Evolutionary conservation across 2,113 vertebrate species (phyloP).

Genomic region (Cyanistes caeruleus): DNA sequence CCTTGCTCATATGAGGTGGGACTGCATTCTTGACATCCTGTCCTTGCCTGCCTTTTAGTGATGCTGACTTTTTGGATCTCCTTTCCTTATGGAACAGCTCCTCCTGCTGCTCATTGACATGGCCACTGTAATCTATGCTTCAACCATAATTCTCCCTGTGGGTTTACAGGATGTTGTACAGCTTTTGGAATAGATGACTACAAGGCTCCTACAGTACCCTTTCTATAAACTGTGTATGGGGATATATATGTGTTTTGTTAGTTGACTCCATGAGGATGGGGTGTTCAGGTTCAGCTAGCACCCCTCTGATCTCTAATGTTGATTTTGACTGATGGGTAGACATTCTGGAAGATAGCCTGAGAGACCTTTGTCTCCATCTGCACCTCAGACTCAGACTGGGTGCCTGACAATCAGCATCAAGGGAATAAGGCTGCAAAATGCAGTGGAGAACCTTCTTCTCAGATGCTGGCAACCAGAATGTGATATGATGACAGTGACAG

Average conservation of each 20-base stretch:
- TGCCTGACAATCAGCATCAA: rapidly evolving
- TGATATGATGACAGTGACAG: not conserved
- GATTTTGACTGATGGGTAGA: not conserved
- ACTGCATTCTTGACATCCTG: not conserved
- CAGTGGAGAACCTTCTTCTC: not conserved
- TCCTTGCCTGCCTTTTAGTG: not conserved
- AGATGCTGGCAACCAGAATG: not conserved
- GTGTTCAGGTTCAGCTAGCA: not conserved
- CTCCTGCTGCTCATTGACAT: not conserved
- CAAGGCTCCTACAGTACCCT: not conserved
- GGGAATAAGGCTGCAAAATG: not conserved
- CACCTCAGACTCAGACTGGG: not conserved
- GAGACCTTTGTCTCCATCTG: not conserved
- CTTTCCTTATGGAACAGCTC: not conserved
- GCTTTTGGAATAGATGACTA: not conserved
- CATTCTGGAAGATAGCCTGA: not conserved
- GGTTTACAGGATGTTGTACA: not conserved
- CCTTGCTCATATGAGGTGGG: not conserved
- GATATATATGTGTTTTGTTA: not conserved
- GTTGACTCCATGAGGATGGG: not conserved
- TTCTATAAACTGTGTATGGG: not conserved
- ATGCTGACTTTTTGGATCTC: not conserved
- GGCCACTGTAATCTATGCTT: not conserved
- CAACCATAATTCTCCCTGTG: not conserved
- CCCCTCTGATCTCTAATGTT: not conserved